Evolutionary conservation across 2,888 invertebrate species (phyloP).

Genomic region (Drosophila parthenogenetica): DNA sequence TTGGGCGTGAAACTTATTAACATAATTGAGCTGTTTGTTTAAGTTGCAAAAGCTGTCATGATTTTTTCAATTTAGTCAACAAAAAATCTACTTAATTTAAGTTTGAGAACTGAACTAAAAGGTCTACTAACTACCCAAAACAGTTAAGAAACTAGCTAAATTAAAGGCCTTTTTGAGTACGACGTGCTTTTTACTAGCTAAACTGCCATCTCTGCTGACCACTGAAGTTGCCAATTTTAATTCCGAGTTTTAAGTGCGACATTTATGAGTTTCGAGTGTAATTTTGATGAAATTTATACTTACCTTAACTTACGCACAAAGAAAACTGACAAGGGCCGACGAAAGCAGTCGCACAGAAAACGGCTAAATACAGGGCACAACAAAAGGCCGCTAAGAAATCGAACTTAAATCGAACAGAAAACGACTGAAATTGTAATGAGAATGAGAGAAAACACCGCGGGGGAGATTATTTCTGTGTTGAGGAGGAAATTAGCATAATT

Average conservation of each 20-base stretch:
- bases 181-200: background rate
- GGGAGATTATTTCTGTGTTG: conserved; percentile 42
- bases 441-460: conserved; percentile 69
- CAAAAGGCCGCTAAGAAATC: conserved; percentile 56
- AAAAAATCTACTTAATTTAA: background rate
- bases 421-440: conserved; percentile 58
- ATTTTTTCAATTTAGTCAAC: conserved; percentile 36
- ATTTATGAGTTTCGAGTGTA: conserved; percentile 60
- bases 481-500: conserved; percentile 82
- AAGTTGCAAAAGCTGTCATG: conserved; percentile 28
- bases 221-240: conserved; percentile 45
- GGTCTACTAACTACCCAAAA: too few relatives aligned
- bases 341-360: conserved; percentile 21
- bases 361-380: conserved; percentile 35
- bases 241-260: conserved; percentile 43
- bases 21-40: conserved; percentile 81
- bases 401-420: conserved; percentile 48
- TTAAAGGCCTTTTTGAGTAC: too few relatives aligned
- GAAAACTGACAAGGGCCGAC: conserved; percentile 41
- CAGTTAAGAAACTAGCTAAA: too few relatives aligned
- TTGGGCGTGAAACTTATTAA: conserved; percentile 80
- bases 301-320: conserved; percentile 51
- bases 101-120: background rate
- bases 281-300: conserved; percentile 55
- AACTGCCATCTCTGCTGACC: background rate